Percentiles rank a stretch among this genome's conserved stretches.
These are phyloP conservation scores for Onychomys arenicola DNA, from an alignment of 2,797 vertebrate genomes.

Conservation along the genomic window DNA sequence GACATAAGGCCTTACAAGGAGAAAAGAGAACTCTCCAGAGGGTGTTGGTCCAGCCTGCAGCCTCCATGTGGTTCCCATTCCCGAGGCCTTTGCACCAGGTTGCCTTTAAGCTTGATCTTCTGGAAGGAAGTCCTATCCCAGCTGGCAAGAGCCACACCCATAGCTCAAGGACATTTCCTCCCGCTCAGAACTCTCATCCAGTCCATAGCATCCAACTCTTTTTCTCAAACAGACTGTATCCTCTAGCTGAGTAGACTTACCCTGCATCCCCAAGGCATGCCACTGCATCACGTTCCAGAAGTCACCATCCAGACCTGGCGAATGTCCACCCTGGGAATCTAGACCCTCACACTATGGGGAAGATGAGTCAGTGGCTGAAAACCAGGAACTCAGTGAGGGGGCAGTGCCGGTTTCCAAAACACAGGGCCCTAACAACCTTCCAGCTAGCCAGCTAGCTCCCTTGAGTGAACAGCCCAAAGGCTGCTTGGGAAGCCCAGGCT, in stretches of 20 bases:
- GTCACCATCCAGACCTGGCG: not conserved
- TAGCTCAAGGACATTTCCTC: not conserved
- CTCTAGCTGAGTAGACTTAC: not conserved
- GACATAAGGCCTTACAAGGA: not conserved
- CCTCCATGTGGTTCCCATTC: constrained; percentile 30
- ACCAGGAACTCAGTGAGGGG: constrained; percentile 8
- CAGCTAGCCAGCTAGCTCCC: constrained; percentile 14
- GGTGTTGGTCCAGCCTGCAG: constrained; percentile 21
- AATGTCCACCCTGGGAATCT: not conserved
- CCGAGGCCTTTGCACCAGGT: not conserved
- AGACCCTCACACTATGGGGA: not conserved
- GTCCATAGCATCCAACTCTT: not conserved
- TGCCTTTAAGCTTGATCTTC: not conserved
- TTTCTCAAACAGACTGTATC: not conserved
- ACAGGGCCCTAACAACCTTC: not conserved
- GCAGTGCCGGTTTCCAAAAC: constrained; percentile 38
- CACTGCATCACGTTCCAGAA: not conserved
- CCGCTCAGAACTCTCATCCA: not conserved
- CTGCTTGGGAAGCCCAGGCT: not conserved
- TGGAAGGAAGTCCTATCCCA: not conserved
- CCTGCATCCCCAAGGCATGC: not conserved
- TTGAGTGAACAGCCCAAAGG: not conserved
- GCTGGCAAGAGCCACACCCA: not conserved
- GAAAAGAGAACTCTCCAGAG: not conserved
- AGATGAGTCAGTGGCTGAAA: constrained; percentile 54